Evolutionary conservation across 2,113 vertebrate genomes (phyloP).

Genomic region (Leuciscus idus): DNA sequence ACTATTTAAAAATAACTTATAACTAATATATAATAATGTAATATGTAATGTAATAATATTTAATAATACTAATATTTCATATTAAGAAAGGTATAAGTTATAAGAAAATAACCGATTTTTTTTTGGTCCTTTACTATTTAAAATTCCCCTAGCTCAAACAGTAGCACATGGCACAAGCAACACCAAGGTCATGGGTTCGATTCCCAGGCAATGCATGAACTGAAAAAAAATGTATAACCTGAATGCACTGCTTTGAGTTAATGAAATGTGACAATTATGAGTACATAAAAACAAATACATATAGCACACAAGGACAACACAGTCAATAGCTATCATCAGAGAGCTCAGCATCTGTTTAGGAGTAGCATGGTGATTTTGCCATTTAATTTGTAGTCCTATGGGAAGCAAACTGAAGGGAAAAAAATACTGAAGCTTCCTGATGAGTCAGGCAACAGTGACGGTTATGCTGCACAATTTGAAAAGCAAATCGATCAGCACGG

Average conservation of each 20-base stretch:
- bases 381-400: not conserved
- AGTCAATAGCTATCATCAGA: not conserved
- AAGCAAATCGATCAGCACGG: constrained; percentile 44
- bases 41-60: not conserved
- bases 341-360: not conserved
- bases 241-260: not conserved
- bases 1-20: too few species aligned
- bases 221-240: not conserved
- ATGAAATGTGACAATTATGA: not conserved
- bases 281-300: not conserved
- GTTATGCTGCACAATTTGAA: constrained; percentile 36
- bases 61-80: not conserved
- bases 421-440: constrained; percentile 12
- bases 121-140: too few species aligned
- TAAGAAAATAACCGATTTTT: not conserved
- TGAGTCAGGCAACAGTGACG: constrained; percentile 2
- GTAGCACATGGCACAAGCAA: not conserved
- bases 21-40: too few species aligned
- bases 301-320: not conserved
- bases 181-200: not conserved
- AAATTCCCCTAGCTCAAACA: too few species aligned
- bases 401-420: not conserved
- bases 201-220: not conserved
- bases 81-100: too few species aligned
- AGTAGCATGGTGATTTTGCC: not conserved